Percentiles rank a stretch among this genome's conserved stretches.
phyloP scores from a whole-genome alignment of 2,888 invertebrate genomes.

The Agrotis segetum region DNA sequence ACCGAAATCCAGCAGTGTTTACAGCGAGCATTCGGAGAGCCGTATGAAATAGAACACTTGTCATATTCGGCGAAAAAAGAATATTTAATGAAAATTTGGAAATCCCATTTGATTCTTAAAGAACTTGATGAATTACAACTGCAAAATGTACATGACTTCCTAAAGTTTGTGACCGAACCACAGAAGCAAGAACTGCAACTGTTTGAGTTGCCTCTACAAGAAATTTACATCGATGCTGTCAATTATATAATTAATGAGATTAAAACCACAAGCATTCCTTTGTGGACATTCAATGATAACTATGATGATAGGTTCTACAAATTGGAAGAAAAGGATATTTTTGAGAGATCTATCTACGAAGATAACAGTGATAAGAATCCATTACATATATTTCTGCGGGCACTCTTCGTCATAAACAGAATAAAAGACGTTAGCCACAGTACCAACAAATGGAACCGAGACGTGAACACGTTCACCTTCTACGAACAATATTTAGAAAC shows the following conservation, averaged over 20 bases:
- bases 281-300: neutral
- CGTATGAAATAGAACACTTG: constrained; percentile 37
- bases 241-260: neutral
- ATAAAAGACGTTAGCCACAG: constrained; percentile 24
- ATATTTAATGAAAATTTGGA: constrained; percentile 46
- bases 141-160: constrained; percentile 24
- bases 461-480: constrained; percentile 31
- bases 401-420: constrained; percentile 12
- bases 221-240: neutral
- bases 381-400: constrained; percentile 33
- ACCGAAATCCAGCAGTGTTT: constrained; percentile 38
- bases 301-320: no score
- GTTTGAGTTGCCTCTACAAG: neutral
- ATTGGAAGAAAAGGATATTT: no score
- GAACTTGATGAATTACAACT: constrained; percentile 37
- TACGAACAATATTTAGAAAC: constrained; percentile 53
- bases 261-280: no score
- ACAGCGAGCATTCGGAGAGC: constrained; percentile 33
- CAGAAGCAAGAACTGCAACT: no score
- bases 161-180: no score
- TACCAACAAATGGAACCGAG: constrained; percentile 27
- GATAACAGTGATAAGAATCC: constrained; percentile 26
- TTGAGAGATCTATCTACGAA: no score
- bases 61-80: constrained; percentile 18
- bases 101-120: constrained; percentile 25